Percentiles rank a stretch among this genome's conserved stretches.
These are phyloP conservation scores for Phragmatobia fuliginosa DNA, from an alignment of 2,888 invertebrate genomes.

Conservation along the genomic window DNA sequence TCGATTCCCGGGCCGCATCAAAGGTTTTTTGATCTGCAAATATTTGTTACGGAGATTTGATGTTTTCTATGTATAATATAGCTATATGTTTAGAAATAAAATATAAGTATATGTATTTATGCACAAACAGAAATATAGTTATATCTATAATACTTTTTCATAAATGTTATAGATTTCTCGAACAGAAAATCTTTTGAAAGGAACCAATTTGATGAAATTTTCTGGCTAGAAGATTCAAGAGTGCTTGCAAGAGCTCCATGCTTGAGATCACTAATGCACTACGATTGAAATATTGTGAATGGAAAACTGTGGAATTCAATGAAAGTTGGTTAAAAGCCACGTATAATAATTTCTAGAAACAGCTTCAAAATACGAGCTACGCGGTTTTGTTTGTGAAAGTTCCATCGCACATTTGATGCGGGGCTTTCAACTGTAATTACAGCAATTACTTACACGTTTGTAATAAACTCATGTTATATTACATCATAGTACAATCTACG, in stretches of 20 bases:
- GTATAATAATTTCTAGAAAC: constrained; percentile 14
- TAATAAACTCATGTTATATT: background rate
- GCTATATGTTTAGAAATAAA: too few species aligned
- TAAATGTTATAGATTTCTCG: too few species aligned
- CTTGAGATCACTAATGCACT: constrained; percentile 22
- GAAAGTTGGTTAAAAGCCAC: constrained; percentile 18
- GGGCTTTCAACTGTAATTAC: background rate
- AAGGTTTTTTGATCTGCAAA: background rate
- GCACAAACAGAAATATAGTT: too few species aligned
- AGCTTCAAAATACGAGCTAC: constrained; percentile 16
- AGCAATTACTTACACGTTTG: background rate
- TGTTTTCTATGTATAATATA: too few species aligned
- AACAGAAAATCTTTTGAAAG: background rate
- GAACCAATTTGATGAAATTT: constrained; percentile 16
- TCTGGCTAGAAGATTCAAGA: constrained; percentile 18
- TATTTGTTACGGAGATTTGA: too few species aligned
- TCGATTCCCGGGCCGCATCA: too few species aligned
- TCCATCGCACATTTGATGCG: background rate
- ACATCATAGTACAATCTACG: background rate
- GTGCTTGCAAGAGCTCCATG: constrained; percentile 10
- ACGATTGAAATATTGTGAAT: constrained; percentile 18
- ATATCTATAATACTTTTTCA: too few species aligned
- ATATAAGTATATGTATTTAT: too few species aligned
- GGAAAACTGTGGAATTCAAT: constrained; percentile 16
- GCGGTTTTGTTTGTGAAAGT: constrained; percentile 13